These are phyloP conservation scores for Psittacus erithacus DNA, from an alignment of 2,113 vertebrate genomes.

Conservation along the genomic window DNA sequence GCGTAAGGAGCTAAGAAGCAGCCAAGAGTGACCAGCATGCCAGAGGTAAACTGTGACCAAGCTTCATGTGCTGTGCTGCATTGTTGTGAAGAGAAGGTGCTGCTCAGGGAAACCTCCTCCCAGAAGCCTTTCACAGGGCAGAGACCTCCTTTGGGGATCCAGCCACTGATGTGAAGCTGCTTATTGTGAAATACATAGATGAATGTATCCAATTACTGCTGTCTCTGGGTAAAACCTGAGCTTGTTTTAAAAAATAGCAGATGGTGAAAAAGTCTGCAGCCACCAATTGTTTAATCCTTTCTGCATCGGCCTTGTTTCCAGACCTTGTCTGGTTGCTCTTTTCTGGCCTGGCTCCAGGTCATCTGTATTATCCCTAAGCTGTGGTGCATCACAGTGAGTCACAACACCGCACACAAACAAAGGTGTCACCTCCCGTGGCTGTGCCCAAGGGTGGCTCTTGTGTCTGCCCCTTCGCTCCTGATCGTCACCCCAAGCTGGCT, in stretches of 20 bases:
- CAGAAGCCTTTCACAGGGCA: neutral
- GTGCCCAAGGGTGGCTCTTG: neutral
- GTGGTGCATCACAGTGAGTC: neutral
- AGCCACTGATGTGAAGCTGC: neutral
- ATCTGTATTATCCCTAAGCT: neutral
- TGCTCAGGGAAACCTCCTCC: neutral
- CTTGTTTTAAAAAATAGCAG: neutral
- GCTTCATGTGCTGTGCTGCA: neutral
- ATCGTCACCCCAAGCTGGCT: neutral
- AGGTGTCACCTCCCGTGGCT: neutral
- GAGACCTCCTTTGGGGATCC: neutral
- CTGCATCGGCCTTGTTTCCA: neutral
- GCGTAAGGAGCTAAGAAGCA: neutral
- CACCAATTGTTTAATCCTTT: constrained; percentile 43
- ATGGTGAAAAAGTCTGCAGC: constrained; percentile 37
- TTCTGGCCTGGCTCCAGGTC: constrained; percentile 2
- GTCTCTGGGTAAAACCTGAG: constrained; percentile 55
- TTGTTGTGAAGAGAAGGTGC: neutral
- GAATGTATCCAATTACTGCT: constrained; percentile 21
- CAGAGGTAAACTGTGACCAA: accelerated
- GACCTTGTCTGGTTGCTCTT: constrained; percentile 28
- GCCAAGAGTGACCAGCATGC: neutral
- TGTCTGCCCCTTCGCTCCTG: neutral
- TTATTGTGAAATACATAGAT: neutral
- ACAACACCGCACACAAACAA: accelerated